phyloP scores from a whole-genome alignment of 53 echinoderm and acorn worm genomes.

The Crossaster papposus region DNA sequence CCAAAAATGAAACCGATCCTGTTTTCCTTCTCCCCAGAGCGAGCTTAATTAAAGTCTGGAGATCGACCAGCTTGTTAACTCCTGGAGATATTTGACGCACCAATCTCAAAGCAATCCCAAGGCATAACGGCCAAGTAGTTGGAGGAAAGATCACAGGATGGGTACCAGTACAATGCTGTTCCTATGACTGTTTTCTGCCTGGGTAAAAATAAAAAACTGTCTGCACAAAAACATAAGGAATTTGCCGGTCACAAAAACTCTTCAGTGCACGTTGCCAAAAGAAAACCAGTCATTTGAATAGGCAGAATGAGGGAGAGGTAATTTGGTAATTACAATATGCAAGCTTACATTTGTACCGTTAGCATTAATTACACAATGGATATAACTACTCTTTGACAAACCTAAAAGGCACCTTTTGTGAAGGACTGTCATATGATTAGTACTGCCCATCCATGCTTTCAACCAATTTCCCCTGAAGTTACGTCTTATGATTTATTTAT shows the following conservation, averaged over 20 bases:
- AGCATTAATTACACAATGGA: neutral
- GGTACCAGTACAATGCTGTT: neutral
- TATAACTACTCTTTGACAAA: neutral
- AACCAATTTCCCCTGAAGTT: too few species aligned
- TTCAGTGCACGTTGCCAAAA: neutral
- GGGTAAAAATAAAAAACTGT: neutral
- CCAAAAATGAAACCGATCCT: constrained; percentile 52
- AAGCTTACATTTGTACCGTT: too few species aligned
- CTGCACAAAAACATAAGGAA: neutral
- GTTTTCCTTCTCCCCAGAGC: constrained; percentile 20
- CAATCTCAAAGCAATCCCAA: constrained; percentile 39
- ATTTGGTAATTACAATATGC: neutral
- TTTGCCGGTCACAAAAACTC: neutral
- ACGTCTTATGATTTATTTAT: too few species aligned
- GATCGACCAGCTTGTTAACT: constrained; percentile 24
- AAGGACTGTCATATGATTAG: neutral
- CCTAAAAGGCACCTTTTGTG: neutral
- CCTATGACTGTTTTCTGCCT: constrained; percentile 30
- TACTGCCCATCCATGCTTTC: too few species aligned
- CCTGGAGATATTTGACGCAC: constrained; percentile 39
- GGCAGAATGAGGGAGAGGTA: neutral
- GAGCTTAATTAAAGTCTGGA: constrained; percentile 51
- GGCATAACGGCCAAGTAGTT: constrained; percentile 24
- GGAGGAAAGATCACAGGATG: constrained; percentile 19
- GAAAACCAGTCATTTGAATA: neutral